Base-by-base conservation (phyloP, 2,797 vertebrate species). In the Labeo calbasu region DNA sequence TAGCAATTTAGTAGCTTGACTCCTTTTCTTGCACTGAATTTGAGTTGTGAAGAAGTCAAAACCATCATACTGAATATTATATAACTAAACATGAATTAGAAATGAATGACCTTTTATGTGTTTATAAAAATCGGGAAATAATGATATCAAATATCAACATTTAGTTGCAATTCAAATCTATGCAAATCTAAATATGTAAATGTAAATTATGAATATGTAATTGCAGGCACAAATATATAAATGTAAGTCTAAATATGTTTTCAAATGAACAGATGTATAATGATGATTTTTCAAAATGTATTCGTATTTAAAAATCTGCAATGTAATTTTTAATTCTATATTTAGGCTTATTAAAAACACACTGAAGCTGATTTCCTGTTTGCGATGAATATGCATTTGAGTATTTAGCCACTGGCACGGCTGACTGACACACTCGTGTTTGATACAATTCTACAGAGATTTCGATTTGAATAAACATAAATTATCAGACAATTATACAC, bases 401-500 rank as follows among this genome's bases (percentile, higher is more conserved):
- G 66, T 32, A 50, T 82, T 63, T 82, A 59, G 4, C 23, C 90
- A 63, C 87, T 78, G 81, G 46, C 85, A 84, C 88, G 86, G 86
- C 86, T 89, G 88, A 86, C 88, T 86, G 88, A 66, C 83, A 77
- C 55, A 77, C 36, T 90, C 88, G 86, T 90, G 87, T 87, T 86
- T 63, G 70, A 87, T 84, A 86, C 86, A 86, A 81, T 86, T 86
- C 91, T 94, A 94, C 86, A 84, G 91, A 94, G 92, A 91, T 91
- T 92, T 88, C 85, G 89, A 90, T 94, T 93, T 92, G 91, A 94
- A 94, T 93, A 94, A 94, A 94, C 93, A 94, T 92, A 94, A 94
- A 94, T 94, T 93, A 94, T 93, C 92, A 93, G 90, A 93, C 94
- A 92, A 94, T 94, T 94, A 93, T 87, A 91, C 89, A 93, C 92